Base-by-base conservation (phyloP, 64 coral and sea anemone genomes). In the Montipora cactus region DNA sequence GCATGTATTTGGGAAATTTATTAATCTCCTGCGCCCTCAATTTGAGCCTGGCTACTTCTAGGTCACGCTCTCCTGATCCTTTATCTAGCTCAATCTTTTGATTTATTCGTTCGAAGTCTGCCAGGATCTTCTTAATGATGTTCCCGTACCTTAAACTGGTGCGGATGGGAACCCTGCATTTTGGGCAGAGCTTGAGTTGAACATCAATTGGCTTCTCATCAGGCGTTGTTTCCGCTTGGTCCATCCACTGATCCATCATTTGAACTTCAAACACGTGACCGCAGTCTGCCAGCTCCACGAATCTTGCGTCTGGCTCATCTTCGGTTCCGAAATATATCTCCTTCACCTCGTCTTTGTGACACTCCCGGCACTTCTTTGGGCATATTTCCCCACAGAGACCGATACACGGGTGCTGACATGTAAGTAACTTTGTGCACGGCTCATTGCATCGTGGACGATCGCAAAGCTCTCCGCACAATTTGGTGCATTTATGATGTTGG, bases 371-470 rank as follows among this genome's bases (percentile, higher is more conserved):
- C 72, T 81, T 87, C 20, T 28, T 50, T 4, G 90, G 81, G 37
- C 94, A 95, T 22, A 49, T 5, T 74, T 95, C 93, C n/a, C 89
- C 79, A 76, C 93, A 91, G 49, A 95, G 74, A 4, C 91, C 91
- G 7, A 83, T 78, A 64, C 91, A 93, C 0, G 13, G 22, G 44
- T 93, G 91, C 12, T 16, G 4, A 8, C 91, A 93, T 2, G 47
- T 9, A 18, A 92, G 80, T 37, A 0, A 4, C 28, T 90, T 85
- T n/a, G 15, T 4, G 50, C 93, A 95, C 4, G 93, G 88, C 44
- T 23, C 8, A 14, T 95, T 9, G 16, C 93, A 95, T 20, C 93
- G 67, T 47, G 68, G 87, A 11, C 93, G 77, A 72, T 95, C 47
- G 45, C 93, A 95, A 0, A 79, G 44, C 53, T 90, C 74, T 1